Conservation (phyloP, 2,113 vertebrate genomes). For the Phoenicopterus ruber region DNA sequence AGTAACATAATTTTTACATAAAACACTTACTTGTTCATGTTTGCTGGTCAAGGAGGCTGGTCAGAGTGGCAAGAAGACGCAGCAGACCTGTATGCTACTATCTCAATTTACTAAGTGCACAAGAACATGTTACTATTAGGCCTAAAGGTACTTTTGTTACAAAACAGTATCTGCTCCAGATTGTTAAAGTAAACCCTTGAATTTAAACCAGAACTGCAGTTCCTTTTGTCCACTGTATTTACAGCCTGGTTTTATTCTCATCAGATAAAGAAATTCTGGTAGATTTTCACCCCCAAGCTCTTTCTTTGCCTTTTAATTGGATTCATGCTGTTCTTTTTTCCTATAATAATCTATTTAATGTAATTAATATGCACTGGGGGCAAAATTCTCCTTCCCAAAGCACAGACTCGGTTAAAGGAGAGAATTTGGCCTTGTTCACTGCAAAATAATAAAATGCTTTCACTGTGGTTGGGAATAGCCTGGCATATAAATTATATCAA, state of each 20-base stretch:
- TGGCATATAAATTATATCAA: neutral
- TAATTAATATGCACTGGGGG: neutral
- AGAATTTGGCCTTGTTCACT: neutral
- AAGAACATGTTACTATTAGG: rapidly evolving
- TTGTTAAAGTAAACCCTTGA: neutral
- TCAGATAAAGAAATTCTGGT: neutral
- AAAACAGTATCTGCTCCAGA: neutral
- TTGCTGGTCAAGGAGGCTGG: neutral
- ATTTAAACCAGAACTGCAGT: neutral
- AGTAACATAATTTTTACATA: neutral
- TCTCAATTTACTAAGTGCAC: neutral
- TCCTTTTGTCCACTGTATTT: neutral
- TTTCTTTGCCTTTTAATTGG: neutral
- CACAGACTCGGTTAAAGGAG: neutral
- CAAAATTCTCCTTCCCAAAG: neutral
- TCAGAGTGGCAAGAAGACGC: neutral
- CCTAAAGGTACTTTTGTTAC: neutral
- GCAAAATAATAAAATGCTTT: neutral
- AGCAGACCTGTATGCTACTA: neutral
- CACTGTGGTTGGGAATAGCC: neutral
- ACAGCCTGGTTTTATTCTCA: neutral
- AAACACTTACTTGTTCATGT: neutral
- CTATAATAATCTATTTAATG: neutral
- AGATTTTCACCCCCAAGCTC: neutral
- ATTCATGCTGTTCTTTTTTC: neutral